Evolutionary conservation across 23 tunicate species (phyloP).

Genomic region (Ciona savignyi): DNA sequence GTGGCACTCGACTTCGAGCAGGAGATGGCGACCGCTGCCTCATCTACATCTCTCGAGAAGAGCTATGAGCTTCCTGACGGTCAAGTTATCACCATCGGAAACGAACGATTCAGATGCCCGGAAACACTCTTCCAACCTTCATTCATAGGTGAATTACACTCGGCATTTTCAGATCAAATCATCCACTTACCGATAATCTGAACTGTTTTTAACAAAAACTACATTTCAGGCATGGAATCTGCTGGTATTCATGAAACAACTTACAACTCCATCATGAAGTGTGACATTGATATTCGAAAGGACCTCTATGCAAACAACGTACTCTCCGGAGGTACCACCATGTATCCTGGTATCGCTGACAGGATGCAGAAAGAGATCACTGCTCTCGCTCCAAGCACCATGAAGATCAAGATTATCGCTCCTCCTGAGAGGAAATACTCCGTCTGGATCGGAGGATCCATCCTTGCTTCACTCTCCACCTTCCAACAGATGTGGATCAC

Average conservation of each 20-base stretch:
- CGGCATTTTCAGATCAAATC: too few species aligned
- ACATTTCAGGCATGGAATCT: background rate
- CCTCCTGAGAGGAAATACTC: background rate
- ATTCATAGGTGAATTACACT: background rate
- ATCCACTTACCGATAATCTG: background rate
- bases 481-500: conserved; percentile 1
- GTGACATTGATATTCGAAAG: background rate
- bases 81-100: conserved; percentile 1
- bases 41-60: background rate
- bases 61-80: background rate
- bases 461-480: background rate
- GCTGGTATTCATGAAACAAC: background rate
- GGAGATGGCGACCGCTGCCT: background rate
- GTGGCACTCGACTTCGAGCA: background rate
- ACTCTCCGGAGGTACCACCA: background rate
- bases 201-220: background rate
- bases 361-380: background rate
- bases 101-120: background rate
- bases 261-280: background rate
- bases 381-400: background rate
- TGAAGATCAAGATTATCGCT: background rate
- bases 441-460: conserved; percentile 2
- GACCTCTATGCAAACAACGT: background rate
- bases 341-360: conserved; percentile 1
- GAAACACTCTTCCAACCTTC: background rate